These are phyloP conservation scores for Acholoe squamosa DNA, from an alignment of 2,888 invertebrate genomes.

Conservation along the genomic window DNA sequence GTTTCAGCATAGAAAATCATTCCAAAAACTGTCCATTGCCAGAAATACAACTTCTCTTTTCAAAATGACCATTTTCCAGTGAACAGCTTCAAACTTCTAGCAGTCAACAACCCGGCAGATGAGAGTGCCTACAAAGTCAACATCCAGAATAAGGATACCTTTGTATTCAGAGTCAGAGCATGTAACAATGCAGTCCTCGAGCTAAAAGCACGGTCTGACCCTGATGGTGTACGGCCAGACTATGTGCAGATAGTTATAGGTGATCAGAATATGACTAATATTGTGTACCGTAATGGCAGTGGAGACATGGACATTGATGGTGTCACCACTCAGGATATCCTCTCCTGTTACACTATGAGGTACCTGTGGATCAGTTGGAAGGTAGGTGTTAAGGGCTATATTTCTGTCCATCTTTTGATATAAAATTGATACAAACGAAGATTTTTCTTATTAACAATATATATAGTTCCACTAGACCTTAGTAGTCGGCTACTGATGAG, in stretches of 20 bases:
- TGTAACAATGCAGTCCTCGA: background rate
- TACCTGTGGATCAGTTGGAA: conserved; percentile 40
- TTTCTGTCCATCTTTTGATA: too few relatives aligned
- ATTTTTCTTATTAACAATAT: too few relatives aligned
- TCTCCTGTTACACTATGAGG: background rate
- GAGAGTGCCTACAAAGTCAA: background rate
- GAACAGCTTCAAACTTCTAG: conserved; percentile 2
- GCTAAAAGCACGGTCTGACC: background rate
- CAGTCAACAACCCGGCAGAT: background rate
- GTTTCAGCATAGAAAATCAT: too few relatives aligned
- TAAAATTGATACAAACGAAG: too few relatives aligned
- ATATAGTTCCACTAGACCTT: too few relatives aligned
- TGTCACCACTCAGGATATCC: background rate
- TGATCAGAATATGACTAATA: background rate
- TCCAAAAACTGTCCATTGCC: too few relatives aligned
- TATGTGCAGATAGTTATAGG: background rate
- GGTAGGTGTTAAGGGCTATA: too few relatives aligned
- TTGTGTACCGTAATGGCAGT: background rate
- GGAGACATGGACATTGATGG: background rate
- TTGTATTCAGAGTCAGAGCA: conserved; percentile 23
- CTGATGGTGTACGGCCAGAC: background rate
- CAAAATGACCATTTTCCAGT: background rate
- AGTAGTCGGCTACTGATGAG: too few relatives aligned
- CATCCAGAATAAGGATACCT: background rate
- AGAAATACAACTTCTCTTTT: too few relatives aligned